These are phyloP conservation scores for Philonicus albiceps DNA, from an alignment of 2,888 invertebrate species.

Conservation along the genomic window DNA sequence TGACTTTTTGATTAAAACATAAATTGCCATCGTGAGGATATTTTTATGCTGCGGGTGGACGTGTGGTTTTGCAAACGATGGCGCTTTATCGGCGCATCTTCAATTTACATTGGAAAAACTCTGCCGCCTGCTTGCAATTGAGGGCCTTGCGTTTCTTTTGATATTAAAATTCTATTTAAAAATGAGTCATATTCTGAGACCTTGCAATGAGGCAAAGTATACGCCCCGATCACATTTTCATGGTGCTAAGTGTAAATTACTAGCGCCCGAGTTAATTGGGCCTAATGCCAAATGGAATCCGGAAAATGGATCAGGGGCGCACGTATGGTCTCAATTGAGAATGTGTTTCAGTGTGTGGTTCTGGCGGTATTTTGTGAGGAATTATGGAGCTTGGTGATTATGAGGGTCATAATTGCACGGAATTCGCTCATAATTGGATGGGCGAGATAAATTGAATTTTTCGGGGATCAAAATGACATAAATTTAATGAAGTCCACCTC, in stretches of 20 bases:
- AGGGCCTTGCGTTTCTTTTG: neutral
- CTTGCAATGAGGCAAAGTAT: neutral
- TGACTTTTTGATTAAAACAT: neutral
- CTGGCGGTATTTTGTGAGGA: neutral
- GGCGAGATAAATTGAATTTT: neutral
- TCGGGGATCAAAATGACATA: neutral
- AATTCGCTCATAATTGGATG: neutral
- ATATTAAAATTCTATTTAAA: neutral
- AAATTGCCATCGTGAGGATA: neutral
- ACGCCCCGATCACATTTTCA: neutral
- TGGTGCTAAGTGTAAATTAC: neutral
- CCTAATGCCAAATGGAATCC: neutral
- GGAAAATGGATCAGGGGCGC: constrained; percentile 5
- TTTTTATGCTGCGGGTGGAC: neutral
- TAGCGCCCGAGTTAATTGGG: neutral
- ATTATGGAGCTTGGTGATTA: neutral
- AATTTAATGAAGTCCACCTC: neutral
- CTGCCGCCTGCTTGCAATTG: neutral
- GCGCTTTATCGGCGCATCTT: neutral
- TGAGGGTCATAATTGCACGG: neutral
- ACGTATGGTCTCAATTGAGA: neutral
- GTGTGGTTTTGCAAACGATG: neutral
- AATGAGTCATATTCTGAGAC: neutral
- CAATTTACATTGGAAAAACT: neutral
- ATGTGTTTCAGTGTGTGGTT: neutral